Evolutionary conservation across 2,113 vertebrate genomes (phyloP).

Genomic region (Dromaius novaehollandiae): DNA sequence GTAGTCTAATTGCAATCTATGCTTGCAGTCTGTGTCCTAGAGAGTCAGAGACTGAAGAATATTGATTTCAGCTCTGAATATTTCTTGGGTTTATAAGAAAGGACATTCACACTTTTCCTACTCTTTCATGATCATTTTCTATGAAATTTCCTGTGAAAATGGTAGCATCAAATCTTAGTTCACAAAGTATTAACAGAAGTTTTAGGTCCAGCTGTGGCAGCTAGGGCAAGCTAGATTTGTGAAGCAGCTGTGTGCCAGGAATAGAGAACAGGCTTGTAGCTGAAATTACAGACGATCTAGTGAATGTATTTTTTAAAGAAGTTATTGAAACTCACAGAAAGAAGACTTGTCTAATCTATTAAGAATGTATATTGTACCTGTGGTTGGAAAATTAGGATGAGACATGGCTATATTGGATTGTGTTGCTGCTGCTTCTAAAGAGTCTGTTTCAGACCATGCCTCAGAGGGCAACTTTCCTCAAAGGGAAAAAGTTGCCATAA

Average conservation of each 20-base stretch:
- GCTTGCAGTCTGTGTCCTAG: neutral
- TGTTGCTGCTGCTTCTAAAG: conserved; percentile 7
- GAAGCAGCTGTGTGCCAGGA: neutral
- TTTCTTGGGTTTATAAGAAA: neutral
- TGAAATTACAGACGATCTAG: neutral
- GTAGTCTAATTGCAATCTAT: neutral
- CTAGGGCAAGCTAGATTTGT: neutral
- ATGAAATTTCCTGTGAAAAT: neutral
- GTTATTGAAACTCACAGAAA: neutral
- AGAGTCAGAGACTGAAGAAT: neutral
- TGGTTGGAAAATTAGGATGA: neutral
- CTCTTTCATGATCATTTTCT: neutral
- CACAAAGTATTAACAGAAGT: neutral
- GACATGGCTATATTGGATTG: neutral
- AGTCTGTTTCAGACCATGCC: neutral
- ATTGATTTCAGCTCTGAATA: neutral
- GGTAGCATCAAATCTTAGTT: neutral
- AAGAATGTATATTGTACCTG: neutral
- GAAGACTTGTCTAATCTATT: neutral
- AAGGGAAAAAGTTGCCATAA: neutral
- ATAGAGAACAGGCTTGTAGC: neutral
- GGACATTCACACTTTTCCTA: neutral
- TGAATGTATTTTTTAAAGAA: neutral
- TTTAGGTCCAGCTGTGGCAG: neutral
- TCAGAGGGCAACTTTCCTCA: conserved; percentile 7